These are phyloP conservation scores for Chaenocephalus aceratus DNA, from an alignment of 2,113 vertebrate genomes.

Conservation along the genomic window DNA sequence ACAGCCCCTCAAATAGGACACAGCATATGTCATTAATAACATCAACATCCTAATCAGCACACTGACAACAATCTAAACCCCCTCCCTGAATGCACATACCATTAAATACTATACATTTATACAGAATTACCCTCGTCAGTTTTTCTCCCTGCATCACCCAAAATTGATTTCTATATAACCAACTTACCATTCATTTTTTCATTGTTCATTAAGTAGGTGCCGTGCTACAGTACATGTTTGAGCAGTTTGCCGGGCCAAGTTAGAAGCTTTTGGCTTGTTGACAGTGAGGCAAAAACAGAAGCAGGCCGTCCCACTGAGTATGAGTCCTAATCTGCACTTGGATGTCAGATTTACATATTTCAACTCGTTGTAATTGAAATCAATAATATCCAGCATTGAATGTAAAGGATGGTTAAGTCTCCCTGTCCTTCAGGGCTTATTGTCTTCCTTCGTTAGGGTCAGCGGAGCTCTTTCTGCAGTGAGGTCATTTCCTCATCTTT, in stretches of 20 bases:
- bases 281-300: conserved; percentile 25
- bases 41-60: conserved; percentile 43
- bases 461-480: conserved; percentile 4
- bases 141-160: conserved; percentile 25
- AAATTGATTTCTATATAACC: conserved; percentile 17
- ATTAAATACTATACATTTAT: conserved; percentile 81
- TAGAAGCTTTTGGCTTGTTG: conserved; percentile 22
- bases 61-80: conserved; percentile 32
- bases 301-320: background rate
- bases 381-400: conserved; percentile 57
- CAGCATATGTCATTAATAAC: conserved; percentile 11
- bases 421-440: conserved; percentile 30
- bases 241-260: conserved; percentile 36
- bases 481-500: conserved; percentile 23
- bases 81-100: conserved; percentile 69
- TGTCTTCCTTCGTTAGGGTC: conserved; percentile 14
- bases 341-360: conserved; percentile 34
- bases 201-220: conserved; percentile 23
- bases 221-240: background rate
- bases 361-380: conserved; percentile 46
- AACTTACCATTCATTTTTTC: conserved; percentile 31
- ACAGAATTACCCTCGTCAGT: conserved; percentile 48
- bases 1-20: conserved; percentile 12
- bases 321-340: background rate
- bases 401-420: conserved; percentile 49